Evolutionary conservation across 2,113 vertebrate genomes (phyloP), one percentile per base, ranked within the genome.

Genomic region (Stegastes partitus): DNA sequence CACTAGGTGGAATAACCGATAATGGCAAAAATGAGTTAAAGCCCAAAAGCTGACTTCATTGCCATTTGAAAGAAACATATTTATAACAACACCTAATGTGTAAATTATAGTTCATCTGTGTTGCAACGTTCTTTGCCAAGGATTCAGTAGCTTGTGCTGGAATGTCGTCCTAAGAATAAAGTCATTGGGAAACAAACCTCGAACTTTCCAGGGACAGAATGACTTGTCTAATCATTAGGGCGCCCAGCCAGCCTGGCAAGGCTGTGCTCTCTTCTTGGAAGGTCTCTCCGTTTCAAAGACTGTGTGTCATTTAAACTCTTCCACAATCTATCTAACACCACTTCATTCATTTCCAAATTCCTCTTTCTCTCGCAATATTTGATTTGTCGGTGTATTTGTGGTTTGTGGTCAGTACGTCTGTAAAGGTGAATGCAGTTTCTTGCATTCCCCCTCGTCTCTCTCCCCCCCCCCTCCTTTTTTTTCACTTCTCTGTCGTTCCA

Each of bases 401-500:
- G 72, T 71, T 79, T 74, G 62, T 73, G 37, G 63, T 74, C 34
- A 58, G 37, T 63, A 9, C 5, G 3, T 68, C 64, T 75, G 7
- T 62, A n/a, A 71, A 77, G 57, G 79, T 80, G 65, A 19, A 42
- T 68, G 45, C 16, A 53, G 26, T 64, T 81, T 55, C 47, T 58
- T 77, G 56, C 72, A 47, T 22, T 44, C 51, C 18, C 50, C 54
- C 26, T 55, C 16, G 16, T 57, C 47, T 50, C 34, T 7, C 42
- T 65, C 57, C 39, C 76, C 71, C 58, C 50, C 61, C 3, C n/a
- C n/a, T n/a, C 75, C 71, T 64, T 42, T 57, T 3, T 77, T 84
- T 73, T 76, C 22, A 70, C 73, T 78, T 53, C 8, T 34, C 79
- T 72, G 68, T 58, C 15, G 61, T 89, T 90, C 90, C 85, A 81